Base-by-base conservation (phyloP, 35 echinoderm and acorn worm genomes). In the Antedon bifida region DNA sequence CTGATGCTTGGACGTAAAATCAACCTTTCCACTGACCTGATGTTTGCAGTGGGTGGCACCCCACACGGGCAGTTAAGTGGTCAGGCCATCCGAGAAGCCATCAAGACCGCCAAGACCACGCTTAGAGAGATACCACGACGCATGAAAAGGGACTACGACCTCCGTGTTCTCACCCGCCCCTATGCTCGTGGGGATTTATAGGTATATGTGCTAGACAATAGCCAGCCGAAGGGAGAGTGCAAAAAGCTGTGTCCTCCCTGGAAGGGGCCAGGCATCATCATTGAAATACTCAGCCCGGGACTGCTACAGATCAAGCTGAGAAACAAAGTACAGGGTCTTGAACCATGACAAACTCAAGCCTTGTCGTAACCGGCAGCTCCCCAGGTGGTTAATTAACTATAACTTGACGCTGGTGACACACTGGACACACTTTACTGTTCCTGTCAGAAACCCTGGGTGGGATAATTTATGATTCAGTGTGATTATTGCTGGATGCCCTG, bases 131-230 rank as follows among this genome's bases (percentile, higher is more conserved):
- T 75, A 28, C 88, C 78, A 26, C 21, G 78, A 28, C 51, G 75
- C 13, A 84, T 78, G 82, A 84, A 84, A 55, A 29, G 88, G 0
- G 39, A 89, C 39, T 84, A 89, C 30, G 88, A 84, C 39, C 33
- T 84, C 10, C 34, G 81, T 4, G 0, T 77, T 16, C 74, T 42
- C n/a, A n/a, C n/a, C 4, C 74, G 31, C 31, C 74, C 74, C 8
- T 75, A 75, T 75, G 4, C 7, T 5, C 4, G 7, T 10, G 74
- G 74, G 23, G 74, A 75, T 75, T n/a, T n/a, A n/a, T 9, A 75
- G 23, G 74, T 75, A 29, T 75, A 75, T 75, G 31, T 75, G 26
- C 26, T 75, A 8, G 74, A 75, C 9, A 4, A n/a, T 29, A 31
- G 26, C 9, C 9, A 5, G n/a, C 26, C 74, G 31, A 75, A 75